These are phyloP conservation scores for Aplodontia rufa DNA, from an alignment of 2,113 vertebrate species.

Conservation along the genomic window DNA sequence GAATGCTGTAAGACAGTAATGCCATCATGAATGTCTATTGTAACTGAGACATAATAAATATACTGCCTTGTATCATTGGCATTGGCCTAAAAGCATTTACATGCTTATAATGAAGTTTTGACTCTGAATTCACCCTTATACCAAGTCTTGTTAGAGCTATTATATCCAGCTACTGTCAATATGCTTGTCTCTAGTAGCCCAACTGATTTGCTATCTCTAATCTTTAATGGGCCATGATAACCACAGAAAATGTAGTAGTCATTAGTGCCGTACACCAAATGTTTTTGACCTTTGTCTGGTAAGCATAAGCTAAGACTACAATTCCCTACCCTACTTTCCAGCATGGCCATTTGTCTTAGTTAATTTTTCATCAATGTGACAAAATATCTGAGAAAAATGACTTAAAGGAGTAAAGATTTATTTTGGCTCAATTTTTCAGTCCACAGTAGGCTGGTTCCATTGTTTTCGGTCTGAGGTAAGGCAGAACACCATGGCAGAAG, in stretches of 20 bases:
- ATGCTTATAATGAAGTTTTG: background rate
- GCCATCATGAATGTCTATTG: background rate
- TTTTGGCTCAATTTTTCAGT: background rate
- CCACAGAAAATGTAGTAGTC: background rate
- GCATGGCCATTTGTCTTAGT: background rate
- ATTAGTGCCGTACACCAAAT: background rate
- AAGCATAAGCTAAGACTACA: background rate
- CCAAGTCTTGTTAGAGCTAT: background rate
- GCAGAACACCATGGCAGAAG: background rate
- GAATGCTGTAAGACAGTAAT: background rate
- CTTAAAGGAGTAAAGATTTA: background rate
- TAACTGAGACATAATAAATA: background rate
- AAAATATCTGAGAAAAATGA: background rate
- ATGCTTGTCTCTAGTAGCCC: background rate
- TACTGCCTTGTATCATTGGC: background rate
- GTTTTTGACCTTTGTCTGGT: background rate
- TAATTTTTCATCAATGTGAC: background rate
- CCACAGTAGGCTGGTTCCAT: too few species aligned
- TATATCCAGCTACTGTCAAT: background rate
- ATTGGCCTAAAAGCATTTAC: background rate
- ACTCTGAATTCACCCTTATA: background rate
- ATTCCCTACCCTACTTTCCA: background rate
- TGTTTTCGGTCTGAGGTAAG: background rate
- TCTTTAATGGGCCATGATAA: background rate
- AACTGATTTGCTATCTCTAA: background rate